These are phyloP conservation scores for Ageneiosus marmoratus DNA, from an alignment of 2,113 vertebrate genomes.

Conservation along the genomic window DNA sequence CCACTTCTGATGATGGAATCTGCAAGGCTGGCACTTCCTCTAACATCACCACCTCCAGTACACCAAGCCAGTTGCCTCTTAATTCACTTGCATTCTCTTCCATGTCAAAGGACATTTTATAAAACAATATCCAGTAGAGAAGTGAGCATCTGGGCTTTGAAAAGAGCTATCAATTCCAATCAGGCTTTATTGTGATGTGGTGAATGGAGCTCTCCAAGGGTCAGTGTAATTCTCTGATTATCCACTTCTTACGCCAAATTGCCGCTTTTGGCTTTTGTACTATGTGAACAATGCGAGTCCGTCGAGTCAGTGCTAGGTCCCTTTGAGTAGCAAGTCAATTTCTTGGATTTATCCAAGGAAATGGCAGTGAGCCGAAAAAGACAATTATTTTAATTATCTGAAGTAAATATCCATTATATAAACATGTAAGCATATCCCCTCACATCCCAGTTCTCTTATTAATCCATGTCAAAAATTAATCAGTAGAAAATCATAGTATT, in stretches of 20 bases:
- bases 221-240: conserved; percentile 68
- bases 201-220: conserved; percentile 71
- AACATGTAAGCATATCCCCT: conserved; percentile 18
- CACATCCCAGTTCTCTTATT: not conserved
- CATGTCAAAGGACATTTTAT: conserved; percentile 66
- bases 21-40: not conserved
- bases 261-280: conserved; percentile 62
- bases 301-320: conserved; percentile 37
- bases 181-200: conserved; percentile 72
- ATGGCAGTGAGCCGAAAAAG: not conserved
- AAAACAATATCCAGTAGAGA: conserved; percentile 69
- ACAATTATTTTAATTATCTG: conserved; percentile 11
- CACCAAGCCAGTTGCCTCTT: conserved; percentile 64
- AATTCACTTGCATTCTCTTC: conserved; percentile 54
- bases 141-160: conserved; percentile 57
- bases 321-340: not conserved
- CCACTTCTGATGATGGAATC: not conserved
- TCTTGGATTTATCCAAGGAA: not conserved
- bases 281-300: conserved; percentile 55
- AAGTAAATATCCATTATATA: conserved; percentile 14
- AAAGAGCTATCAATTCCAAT: conserved; percentile 75
- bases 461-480: conserved; percentile 22
- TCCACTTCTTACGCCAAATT: conserved; percentile 66
- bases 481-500: not conserved
- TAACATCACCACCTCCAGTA: conserved; percentile 17